A percentile compares a stretch with the other conserved stretches of the same genome.
Evolutionary conservation across 2,888 invertebrate species (phyloP).

Genomic region (Antheraea assamensis): DNA sequence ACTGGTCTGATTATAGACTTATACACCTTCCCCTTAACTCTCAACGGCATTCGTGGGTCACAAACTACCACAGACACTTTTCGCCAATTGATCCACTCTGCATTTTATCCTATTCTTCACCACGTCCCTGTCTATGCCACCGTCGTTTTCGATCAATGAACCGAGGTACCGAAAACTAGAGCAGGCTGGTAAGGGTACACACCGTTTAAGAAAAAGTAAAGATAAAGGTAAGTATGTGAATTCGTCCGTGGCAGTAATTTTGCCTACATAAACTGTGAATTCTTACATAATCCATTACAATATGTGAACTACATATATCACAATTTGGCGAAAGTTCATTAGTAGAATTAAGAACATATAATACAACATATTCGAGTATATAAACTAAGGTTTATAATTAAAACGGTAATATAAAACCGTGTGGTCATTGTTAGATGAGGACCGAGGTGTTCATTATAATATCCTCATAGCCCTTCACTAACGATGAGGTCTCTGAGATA

Average conservation of each 20-base stretch:
- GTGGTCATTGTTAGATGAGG: constrained; percentile 7
- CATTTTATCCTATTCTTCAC: no score
- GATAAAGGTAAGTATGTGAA: no score
- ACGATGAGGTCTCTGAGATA: not conserved
- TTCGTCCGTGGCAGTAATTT: not conserved
- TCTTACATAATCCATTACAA: not conserved
- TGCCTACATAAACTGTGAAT: not conserved
- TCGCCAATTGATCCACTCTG: no score
- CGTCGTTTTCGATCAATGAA: no score
- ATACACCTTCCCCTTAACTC: no score
- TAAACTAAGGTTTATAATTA: not conserved
- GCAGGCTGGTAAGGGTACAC: no score
- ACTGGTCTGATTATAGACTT: no score
- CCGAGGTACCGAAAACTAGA: no score
- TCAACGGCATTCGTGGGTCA: no score
- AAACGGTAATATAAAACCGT: constrained; percentile 1
- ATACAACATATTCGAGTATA: not conserved
- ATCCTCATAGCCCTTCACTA: not conserved
- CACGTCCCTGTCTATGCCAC: no score
- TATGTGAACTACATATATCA: not conserved
- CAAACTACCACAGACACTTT: no score
- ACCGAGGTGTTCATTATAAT: not conserved
- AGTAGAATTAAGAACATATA: not conserved
- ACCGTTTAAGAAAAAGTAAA: no score
- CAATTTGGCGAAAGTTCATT: not conserved